Base-by-base conservation (phyloP, 2,888 invertebrate genomes). In the Catocala fraxini region DNA sequence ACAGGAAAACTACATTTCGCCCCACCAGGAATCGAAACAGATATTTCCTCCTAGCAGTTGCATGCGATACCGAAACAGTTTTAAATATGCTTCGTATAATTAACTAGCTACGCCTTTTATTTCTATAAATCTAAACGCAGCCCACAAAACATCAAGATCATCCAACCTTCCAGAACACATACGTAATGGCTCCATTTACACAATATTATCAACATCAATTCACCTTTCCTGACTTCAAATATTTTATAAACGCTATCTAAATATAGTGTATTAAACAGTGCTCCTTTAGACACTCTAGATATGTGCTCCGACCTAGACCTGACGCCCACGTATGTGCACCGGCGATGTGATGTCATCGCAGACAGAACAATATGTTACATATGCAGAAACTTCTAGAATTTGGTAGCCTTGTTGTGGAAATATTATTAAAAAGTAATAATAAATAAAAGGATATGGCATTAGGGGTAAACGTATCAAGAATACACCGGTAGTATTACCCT, bases 221-320 rank as follows among this genome's bases (percentile, higher is more conserved):
- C 47, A 55, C 34, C 39, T 47, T 13, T 55, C 46, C 43, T 47
- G 0, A 15, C 46, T 35, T n/a, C 35, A 25, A 25, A 47, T 55
- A 46, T 47, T 39, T 48, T 33, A 25, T 39, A 39, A 12, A 34
- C 49, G 12, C 13, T 13, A 4, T 51, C 51, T 46, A 51, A 51
- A 45, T 57, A 57, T 57, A 51, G 57, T 15, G 43, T 35, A 51
- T 51, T 15, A 51, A 57, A 53, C 53, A 53, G 47, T 42, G 39
- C 13, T 59, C 59, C 49, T 59, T 59, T 59, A 49, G 9, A 43
- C 53, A 48, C 12, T 11, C 10, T 34, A 49, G 10, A 54, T 42
- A 11, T 45, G 12, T 45, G 45, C 45, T 25, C 45, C 48, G 55
- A 41, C 55, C 60, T 51, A 60, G 60, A 56, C 46, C 46, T 39